These are phyloP conservation scores for Tachuris rubrigastra DNA, from an alignment of 2,113 vertebrate genomes.

Conservation along the genomic window DNA sequence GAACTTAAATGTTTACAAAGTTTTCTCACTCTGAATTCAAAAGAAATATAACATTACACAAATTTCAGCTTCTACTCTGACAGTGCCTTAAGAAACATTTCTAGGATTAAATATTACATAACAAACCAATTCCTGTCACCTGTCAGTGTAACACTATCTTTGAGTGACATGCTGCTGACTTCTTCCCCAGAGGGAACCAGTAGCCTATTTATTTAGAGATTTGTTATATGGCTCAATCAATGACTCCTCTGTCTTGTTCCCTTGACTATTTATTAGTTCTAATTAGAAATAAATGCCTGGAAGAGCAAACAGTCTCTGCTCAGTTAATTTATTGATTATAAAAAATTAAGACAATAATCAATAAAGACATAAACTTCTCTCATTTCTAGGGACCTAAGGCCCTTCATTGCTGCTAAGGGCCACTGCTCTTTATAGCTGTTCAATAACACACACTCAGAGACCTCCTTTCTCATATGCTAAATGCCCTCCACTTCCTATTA, in stretches of 20 bases:
- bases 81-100: not conserved
- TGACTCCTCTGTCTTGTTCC: not conserved
- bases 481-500: not conserved
- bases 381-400: not conserved
- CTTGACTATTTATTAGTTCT: not conserved
- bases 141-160: not conserved
- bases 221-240: not conserved
- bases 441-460: not conserved
- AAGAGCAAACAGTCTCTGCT: not conserved
- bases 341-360: not conserved
- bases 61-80: not conserved
- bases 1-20: not conserved
- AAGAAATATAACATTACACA: not conserved
- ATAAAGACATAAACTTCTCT: not conserved
- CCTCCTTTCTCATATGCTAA: not conserved
- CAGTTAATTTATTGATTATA: not conserved
- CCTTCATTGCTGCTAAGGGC: not conserved
- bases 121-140: not conserved
- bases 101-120: not conserved
- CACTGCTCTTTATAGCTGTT: not conserved
- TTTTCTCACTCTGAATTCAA: not conserved
- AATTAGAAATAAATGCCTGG: not conserved
- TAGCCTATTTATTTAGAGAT: not conserved
- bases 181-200: not conserved
- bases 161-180: not conserved